These are phyloP conservation scores for Geodia barretti DNA, from an alignment of 37 sponge, comb jelly and placozoan genomes.

Conservation along the genomic window DNA sequence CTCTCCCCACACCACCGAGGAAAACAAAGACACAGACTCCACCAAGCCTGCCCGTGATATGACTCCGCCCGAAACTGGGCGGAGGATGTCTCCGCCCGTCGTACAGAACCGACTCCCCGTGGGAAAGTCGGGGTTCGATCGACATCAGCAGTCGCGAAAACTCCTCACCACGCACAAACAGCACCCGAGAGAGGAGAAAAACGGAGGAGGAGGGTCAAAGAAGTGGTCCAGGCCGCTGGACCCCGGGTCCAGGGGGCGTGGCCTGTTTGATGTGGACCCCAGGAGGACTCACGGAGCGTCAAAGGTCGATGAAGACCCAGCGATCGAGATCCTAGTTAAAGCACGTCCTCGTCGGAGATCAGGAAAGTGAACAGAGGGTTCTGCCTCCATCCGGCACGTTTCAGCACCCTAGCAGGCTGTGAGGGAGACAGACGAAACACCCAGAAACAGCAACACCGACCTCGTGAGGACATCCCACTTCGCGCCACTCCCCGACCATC, in stretches of 20 bases:
- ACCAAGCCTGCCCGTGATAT: no score
- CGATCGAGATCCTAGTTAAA: background rate
- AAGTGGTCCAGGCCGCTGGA: background rate
- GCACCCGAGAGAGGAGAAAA: background rate
- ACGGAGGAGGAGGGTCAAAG: background rate
- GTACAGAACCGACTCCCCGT: constrained; percentile 23
- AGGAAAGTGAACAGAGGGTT: background rate
- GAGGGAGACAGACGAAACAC: background rate
- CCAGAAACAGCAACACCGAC: no score
- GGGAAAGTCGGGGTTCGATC: background rate
- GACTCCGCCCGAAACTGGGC: background rate
- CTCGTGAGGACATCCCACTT: no score
- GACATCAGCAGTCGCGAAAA: background rate
- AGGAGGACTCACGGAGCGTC: no score
- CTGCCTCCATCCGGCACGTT: background rate
- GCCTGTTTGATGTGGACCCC: constrained; percentile 26
- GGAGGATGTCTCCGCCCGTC: background rate
- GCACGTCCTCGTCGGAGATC: background rate
- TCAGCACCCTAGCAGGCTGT: background rate
- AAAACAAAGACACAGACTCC: no score
- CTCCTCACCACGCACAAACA: background rate
- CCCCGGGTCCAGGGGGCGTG: background rate
- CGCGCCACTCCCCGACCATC: no score
- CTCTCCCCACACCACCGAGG: no score
- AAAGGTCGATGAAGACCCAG: no score